A percentile compares a stretch with the other conserved stretches of the same genome.
phyloP scores from a whole-genome alignment of 2,113 vertebrate species.

The Bubo blakistoni region DNA sequence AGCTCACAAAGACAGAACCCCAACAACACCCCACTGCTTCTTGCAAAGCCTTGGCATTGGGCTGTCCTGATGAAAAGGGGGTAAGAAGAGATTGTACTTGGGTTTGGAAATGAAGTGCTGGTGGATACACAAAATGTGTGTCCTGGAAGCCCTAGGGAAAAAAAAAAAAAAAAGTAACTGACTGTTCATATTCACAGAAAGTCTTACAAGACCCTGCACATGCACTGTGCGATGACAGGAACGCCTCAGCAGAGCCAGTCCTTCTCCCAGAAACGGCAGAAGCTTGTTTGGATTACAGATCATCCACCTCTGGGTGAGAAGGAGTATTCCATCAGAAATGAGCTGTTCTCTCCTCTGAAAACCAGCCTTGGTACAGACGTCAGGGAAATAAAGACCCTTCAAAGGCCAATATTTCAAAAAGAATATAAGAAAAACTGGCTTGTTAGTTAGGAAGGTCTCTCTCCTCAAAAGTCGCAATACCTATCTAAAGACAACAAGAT shows the following conservation, averaged over 20 bases:
- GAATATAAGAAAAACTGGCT: constrained; percentile 44
- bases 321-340: neutral
- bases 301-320: neutral
- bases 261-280: neutral
- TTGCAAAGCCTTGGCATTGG: neutral
- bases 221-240: neutral
- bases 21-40: neutral
- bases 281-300: neutral
- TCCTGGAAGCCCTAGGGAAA: neutral
- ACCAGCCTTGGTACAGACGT: neutral
- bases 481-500: constrained; percentile 53
- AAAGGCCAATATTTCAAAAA: constrained; percentile 38
- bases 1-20: neutral
- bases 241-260: neutral
- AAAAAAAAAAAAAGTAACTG: neutral
- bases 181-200: neutral
- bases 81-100: neutral
- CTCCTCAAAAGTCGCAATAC: constrained; percentile 41
- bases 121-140: neutral
- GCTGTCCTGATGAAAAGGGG: neutral
- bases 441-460: constrained; percentile 49
- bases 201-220: neutral
- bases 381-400: constrained; percentile 43
- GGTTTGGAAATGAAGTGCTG: neutral
- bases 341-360: neutral